These are phyloP conservation scores for Chiroxiphia lanceolata DNA, from an alignment of 2,797 vertebrate genomes.

Conservation along the genomic window DNA sequence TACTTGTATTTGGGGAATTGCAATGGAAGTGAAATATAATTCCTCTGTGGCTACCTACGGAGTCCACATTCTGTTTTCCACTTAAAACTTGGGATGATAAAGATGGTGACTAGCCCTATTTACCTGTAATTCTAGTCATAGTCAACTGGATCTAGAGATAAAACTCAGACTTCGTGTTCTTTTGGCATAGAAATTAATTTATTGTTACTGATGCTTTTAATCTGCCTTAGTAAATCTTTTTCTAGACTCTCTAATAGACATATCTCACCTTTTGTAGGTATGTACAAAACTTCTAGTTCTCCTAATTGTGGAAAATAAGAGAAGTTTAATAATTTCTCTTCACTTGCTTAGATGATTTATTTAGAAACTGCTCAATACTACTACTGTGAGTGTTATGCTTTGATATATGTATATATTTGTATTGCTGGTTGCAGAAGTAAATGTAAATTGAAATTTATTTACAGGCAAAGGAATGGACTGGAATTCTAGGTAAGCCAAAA, in stretches of 20 bases:
- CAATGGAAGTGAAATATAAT: not conserved
- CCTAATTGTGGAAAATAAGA: not conserved
- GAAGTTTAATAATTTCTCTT: not conserved
- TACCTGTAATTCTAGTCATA: not conserved
- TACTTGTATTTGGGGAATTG: not conserved
- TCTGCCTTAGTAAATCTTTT: slow-evolving; percentile 8
- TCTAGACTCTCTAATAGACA: not conserved
- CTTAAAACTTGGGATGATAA: not conserved
- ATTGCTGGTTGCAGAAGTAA: not conserved
- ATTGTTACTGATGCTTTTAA: slow-evolving; percentile 29
- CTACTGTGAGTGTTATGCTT: not conserved
- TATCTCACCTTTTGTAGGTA: not conserved
- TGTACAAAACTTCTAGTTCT: not conserved
- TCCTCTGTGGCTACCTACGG: not conserved
- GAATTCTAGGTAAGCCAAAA: slow-evolving; percentile 78
- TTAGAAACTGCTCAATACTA: not conserved
- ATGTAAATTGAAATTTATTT: not conserved
- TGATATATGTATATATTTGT: not conserved
- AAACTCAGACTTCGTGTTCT: not conserved
- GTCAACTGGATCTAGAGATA: not conserved
- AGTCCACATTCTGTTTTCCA: not conserved
- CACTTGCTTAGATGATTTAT: not conserved
- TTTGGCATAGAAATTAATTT: not conserved
- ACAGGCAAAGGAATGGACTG: slow-evolving; percentile 84
- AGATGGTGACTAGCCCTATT: not conserved